Evolutionary conservation across 2,888 invertebrate species (phyloP).

Genomic region (Cantharis flavilabris): DNA sequence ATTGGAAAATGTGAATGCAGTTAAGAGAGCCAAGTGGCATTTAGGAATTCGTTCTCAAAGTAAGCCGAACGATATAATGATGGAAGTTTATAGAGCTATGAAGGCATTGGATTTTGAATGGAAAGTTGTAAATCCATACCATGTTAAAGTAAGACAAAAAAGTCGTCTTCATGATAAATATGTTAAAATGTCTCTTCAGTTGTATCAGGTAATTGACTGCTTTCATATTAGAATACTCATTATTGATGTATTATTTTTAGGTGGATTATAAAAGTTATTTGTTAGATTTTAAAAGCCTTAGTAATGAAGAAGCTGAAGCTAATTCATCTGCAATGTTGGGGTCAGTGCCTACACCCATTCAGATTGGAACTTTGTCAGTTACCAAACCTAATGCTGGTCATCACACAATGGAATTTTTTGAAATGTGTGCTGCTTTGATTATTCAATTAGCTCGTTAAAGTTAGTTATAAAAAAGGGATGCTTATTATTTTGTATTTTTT

Average conservation of each 20-base stretch:
- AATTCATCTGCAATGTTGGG: slow-evolving; percentile 46
- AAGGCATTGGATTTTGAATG: slow-evolving; percentile 97
- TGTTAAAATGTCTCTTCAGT: slow-evolving; percentile 97
- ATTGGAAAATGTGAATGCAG: slow-evolving; percentile 67
- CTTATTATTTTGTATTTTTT: background rate
- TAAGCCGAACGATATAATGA: slow-evolving; percentile 99
- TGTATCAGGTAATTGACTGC: slow-evolving; percentile 74
- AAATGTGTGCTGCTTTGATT: slow-evolving; percentile 99
- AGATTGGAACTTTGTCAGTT: slow-evolving; percentile 34
- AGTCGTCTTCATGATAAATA: slow-evolving; percentile 79
- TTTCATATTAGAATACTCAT: background rate
- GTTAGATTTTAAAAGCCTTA: slow-evolving; percentile 95
- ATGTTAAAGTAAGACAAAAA: slow-evolving; percentile 91
- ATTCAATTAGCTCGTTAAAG: slow-evolving; percentile 92
- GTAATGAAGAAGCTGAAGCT: slow-evolving; percentile 66
- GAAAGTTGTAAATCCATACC: slow-evolving; percentile 97
- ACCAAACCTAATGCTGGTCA: slow-evolving; percentile 63
- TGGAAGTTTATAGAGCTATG: slow-evolving; percentile 99
- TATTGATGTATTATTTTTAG: slow-evolving; percentile 38
- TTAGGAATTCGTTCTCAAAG: slow-evolving; percentile 98
- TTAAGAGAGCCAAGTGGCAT: slow-evolving; percentile 98
- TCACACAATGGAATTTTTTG: slow-evolving; percentile 99
- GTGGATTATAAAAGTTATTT: slow-evolving; percentile 98
- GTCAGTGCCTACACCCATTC: slow-evolving; percentile 50
- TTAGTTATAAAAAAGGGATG: background rate